phyloP scores from a whole-genome alignment of 1,140 invertebrate species.

The Procambarus clarkii region DNA sequence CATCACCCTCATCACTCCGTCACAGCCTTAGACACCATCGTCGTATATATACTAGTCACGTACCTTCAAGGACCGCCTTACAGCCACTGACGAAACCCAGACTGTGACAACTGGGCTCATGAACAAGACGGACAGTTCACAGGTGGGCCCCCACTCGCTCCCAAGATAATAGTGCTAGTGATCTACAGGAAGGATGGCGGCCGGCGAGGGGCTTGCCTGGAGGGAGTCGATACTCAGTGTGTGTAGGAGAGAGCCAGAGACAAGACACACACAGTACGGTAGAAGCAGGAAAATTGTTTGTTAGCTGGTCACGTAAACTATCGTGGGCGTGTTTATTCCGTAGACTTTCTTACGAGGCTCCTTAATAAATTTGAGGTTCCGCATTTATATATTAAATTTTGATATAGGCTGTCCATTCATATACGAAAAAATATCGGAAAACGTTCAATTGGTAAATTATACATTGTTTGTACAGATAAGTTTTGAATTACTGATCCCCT shows the following conservation, averaged over 20 bases:
- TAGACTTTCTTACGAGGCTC: neutral
- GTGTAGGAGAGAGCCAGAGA: neutral
- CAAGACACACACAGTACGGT: neutral
- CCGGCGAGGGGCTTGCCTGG: constrained; percentile 9
- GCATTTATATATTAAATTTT: too few species aligned
- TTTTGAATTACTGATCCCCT: too few species aligned
- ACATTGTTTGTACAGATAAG: too few species aligned
- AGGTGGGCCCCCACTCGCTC: neutral
- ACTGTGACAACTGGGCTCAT: neutral
- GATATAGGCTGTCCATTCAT: too few species aligned
- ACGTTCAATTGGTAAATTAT: too few species aligned
- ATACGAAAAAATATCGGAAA: too few species aligned
- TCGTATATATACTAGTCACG: neutral
- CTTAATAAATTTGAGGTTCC: too few species aligned
- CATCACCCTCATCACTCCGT: neutral
- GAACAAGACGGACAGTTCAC: constrained; percentile 8
- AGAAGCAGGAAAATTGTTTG: neutral
- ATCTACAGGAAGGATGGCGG: neutral
- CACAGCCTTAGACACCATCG: neutral
- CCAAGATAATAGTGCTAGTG: neutral
- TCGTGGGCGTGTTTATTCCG: neutral
- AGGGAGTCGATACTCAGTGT: constrained; percentile 10
- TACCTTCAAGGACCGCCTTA: neutral
- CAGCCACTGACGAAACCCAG: neutral
- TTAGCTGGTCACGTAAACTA: neutral